A percentile compares a stretch with the other conserved stretches of the same genome.
These are phyloP conservation scores for Dicrostonyx torquatus DNA, from an alignment of 2,797 vertebrate species.

Conservation along the genomic window DNA sequence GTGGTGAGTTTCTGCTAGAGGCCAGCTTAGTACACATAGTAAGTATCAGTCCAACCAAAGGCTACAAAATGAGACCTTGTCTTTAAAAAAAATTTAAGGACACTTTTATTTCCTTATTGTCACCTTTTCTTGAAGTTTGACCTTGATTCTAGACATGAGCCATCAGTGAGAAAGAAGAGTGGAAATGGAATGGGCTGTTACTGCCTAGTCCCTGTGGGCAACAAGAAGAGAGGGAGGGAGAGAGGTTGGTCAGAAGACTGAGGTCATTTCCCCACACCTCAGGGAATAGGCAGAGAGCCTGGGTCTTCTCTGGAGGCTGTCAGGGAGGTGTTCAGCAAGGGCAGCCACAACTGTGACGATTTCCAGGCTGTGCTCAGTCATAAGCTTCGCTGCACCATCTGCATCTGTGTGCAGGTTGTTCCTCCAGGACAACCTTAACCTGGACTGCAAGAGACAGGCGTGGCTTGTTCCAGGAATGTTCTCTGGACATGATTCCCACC, in stretches of 20 bases:
- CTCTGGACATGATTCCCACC: not conserved
- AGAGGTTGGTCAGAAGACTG: not conserved
- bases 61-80: not conserved
- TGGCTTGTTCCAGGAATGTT: not conserved
- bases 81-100: constrained; percentile 32
- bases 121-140: constrained; percentile 54
- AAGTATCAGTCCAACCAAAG: not conserved
- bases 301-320: not conserved
- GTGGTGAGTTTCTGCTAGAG: not conserved
- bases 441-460: not conserved
- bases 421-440: not conserved
- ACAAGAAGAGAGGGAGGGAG: not conserved
- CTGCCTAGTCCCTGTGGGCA: not conserved
- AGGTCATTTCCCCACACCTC: not conserved
- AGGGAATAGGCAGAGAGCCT: not conserved
- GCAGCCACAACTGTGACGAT: not conserved
- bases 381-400: not conserved
- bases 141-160: constrained; percentile 25
- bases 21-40: not conserved
- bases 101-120: constrained; percentile 8
- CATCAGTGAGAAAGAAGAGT: constrained; percentile 11
- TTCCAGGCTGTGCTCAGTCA: not conserved
- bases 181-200: not conserved
- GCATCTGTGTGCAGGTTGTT: not conserved
- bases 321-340: not conserved